These are phyloP conservation scores for Enteromius treurensis DNA, from an alignment of 2,797 vertebrate genomes.

Conservation along the genomic window DNA sequence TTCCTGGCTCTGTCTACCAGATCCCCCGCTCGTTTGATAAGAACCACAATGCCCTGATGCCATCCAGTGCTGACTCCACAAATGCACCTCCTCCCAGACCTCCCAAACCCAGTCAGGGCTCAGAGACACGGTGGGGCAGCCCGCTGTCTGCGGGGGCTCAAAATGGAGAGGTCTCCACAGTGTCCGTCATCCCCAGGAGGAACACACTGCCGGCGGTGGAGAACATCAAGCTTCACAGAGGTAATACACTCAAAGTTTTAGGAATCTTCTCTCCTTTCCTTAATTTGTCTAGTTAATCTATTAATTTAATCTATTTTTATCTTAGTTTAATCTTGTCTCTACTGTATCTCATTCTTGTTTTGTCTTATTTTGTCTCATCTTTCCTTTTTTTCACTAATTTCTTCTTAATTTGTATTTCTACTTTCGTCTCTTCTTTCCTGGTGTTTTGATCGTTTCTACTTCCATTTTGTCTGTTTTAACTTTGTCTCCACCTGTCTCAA, in stretches of 20 bases:
- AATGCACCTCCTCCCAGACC: constrained; percentile 86
- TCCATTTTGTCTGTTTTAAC: background rate
- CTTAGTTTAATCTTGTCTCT: background rate
- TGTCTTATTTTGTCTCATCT: constrained; percentile 3
- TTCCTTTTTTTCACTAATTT: constrained; percentile 1
- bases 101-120: constrained; percentile 89
- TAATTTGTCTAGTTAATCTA: constrained; percentile 5
- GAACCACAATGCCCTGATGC: constrained; percentile 91
- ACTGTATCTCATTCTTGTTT: constrained; percentile 13
- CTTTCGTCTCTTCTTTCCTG: background rate
- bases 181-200: constrained; percentile 90
- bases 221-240: constrained; percentile 93
- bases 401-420: background rate
- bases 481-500: background rate
- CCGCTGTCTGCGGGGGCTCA: constrained; percentile 82
- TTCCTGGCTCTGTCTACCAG: constrained; percentile 91
- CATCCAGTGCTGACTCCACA: constrained; percentile 78
- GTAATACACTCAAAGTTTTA: constrained; percentile 68
- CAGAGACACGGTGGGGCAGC: constrained; percentile 87
- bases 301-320: background rate
- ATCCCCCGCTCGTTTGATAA: constrained; percentile 94
- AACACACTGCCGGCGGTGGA: constrained; percentile 94
- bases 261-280: background rate
- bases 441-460: constrained; percentile 30
- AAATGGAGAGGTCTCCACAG: constrained; percentile 75